These are phyloP conservation scores for Bombus cullumanus DNA, from an alignment of 1,140 invertebrate species.

Conservation along the genomic window DNA sequence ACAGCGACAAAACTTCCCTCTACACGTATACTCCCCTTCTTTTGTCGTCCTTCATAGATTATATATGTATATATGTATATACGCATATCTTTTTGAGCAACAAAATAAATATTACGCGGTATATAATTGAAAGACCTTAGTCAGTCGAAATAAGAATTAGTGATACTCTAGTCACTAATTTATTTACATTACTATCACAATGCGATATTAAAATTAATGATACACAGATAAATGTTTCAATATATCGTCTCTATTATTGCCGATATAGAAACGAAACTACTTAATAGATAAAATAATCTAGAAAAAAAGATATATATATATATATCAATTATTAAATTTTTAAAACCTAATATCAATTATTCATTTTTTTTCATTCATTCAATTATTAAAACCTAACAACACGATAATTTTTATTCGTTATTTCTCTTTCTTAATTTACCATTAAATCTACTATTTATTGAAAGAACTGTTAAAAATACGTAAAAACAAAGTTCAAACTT, in stretches of 20 bases:
- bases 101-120: conserved; percentile 40
- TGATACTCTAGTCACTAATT: conserved; percentile 11
- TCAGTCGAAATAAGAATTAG: conserved; percentile 26
- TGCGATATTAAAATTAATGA: conserved; percentile 9
- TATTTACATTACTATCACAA: conserved; percentile 43
- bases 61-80: background rate
- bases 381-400: conserved; percentile 13
- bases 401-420: background rate
- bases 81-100: conserved; percentile 29
- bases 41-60: background rate
- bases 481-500: background rate
- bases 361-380: background rate
- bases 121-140: conserved; percentile 31
- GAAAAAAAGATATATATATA: background rate
- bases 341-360: conserved; percentile 2
- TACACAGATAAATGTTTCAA: background rate
- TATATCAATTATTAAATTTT: background rate
- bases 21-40: background rate
- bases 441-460: background rate
- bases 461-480: background rate
- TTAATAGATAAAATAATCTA: conserved; percentile 14
- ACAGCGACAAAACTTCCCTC: background rate
- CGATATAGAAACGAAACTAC: background rate
- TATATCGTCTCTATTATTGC: background rate
- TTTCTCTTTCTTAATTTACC: background rate